Conservation (phyloP, 2,113 vertebrate genomes). For the Cricetomys ansorgei region DNA sequence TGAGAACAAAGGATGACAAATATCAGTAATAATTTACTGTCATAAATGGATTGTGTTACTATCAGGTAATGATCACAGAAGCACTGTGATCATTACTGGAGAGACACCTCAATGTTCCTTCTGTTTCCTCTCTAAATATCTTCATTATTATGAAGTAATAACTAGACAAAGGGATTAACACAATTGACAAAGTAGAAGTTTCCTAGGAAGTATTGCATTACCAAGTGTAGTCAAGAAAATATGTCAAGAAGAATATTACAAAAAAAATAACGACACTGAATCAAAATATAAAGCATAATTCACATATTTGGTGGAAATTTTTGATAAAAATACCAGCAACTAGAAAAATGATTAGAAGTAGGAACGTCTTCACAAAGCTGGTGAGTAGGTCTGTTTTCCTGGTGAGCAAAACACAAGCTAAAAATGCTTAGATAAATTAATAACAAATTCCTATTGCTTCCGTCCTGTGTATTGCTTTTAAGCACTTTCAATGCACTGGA, state of each 20-base stretch:
- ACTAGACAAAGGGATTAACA: background rate
- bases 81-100: background rate
- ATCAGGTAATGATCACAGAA: background rate
- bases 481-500: conserved; percentile 34
- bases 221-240: background rate
- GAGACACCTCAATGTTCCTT: background rate
- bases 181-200: background rate
- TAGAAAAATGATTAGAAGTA: background rate
- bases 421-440: conserved; percentile 55
- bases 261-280: background rate
- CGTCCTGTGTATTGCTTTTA: conserved; percentile 60
- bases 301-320: background rate
- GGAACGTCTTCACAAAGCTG: background rate
- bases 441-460: conserved; percentile 26
- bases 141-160: background rate
- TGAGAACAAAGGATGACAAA: background rate
- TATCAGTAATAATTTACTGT: background rate
- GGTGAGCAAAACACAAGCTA: background rate
- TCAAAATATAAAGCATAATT: background rate
- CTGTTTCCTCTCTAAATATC: background rate
- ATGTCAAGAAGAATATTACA: background rate
- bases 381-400: background rate
- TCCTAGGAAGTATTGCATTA: background rate
- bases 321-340: background rate
- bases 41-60: background rate